Conservation (phyloP, 2,797 vertebrate species). For the Aldrovandia affinis region DNA sequence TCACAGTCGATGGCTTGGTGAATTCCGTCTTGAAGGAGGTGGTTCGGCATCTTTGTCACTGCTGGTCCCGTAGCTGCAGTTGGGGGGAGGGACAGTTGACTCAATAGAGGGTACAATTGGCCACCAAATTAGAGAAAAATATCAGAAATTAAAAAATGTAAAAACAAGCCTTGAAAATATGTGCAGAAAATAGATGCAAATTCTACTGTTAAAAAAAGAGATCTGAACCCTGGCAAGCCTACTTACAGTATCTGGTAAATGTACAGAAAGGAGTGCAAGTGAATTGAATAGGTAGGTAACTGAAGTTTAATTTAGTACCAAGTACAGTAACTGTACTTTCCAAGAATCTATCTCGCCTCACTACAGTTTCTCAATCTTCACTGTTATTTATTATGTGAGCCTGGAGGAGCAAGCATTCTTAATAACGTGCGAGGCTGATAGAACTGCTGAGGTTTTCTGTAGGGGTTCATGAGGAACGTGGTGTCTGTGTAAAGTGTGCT, state of each 20-base stretch:
- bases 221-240: too few species aligned
- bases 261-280: background rate
- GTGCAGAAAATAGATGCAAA: background rate
- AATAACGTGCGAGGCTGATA: conserved; percentile 43
- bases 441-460: conserved; percentile 33
- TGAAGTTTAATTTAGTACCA: conserved; percentile 21
- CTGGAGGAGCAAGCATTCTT: conserved; percentile 38
- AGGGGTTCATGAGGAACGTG: conserved; percentile 1
- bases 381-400: conserved; percentile 34
- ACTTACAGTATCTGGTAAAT: background rate
- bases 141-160: too few species aligned
- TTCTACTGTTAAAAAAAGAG: background rate
- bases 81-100: too few species aligned
- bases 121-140: too few species aligned
- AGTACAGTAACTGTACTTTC: conserved; percentile 16
- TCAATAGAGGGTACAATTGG: too few species aligned
- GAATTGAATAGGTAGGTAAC: background rate
- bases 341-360: conserved; percentile 30
- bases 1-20: too few species aligned
- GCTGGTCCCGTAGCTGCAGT: too few species aligned
- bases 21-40: too few species aligned
- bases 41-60: too few species aligned
- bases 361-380: conserved; percentile 24
- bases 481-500: conserved; percentile 44
- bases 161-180: background rate